Base-by-base conservation (phyloP, 2,888 invertebrate species). In the Andrena camellia region DNA sequence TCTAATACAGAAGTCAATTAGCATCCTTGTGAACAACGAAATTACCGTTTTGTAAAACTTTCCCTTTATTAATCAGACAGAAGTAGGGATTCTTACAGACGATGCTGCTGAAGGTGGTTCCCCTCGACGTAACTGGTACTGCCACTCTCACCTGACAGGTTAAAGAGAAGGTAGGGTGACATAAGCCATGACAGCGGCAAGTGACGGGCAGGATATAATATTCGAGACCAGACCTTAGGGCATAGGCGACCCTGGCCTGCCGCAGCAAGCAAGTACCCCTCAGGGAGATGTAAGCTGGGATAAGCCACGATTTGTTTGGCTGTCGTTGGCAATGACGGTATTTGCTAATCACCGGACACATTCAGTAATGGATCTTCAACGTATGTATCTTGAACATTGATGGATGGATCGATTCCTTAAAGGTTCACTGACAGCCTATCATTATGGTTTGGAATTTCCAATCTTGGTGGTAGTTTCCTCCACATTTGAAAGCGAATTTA, bases 221-320 rank as follows among this genome's bases (percentile, higher is more conserved):
- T 90, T 90, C 87, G 87, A 89, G 85, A 76, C 69, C 78, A 66
- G 83, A 66, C 84, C 75, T 69, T 64, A 62, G 78, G 74, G 77
- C 83, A 84, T 86, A 80, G 78, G 79, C 73, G 74, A 80, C 66
- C 63, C 67, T 33, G 81, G 73, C 54, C 76, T 76, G 52, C 78
- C 68, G 79, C 66, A 64, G 71, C 69, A 75, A 77, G 83, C 87
- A 87, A 90, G 90, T 88, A 86, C 76, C 88, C 86, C 87, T 76
- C 54, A 79, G 86, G 85, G 90, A 92, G 86, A 88, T 89, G 90
- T 92, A 92, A 92, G 92, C 92, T 91, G 83, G 88, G 91, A 90
- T 91, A 89, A 91, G 90, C 90, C 88, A 87, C 90, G 93, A 93
- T 92, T 93, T 92, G 92, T 93, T 93, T 93, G 91, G 85, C 90